These are phyloP conservation scores for Operophtera brumata DNA, from an alignment of 2,888 invertebrate species.

Conservation along the genomic window DNA sequence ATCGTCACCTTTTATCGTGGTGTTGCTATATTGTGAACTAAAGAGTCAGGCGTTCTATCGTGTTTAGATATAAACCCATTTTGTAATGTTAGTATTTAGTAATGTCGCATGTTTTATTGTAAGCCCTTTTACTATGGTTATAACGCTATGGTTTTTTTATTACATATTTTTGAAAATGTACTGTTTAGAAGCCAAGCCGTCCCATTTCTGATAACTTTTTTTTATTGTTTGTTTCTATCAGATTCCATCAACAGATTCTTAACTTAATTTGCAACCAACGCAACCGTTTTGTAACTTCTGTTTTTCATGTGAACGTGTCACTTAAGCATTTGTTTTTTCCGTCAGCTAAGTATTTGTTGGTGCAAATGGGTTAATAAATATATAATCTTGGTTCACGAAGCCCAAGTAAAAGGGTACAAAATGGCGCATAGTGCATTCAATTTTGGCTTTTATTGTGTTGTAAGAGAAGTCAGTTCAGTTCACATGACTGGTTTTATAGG, in stretches of 20 bases:
- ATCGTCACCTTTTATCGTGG: not conserved
- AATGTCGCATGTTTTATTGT: constrained; percentile 3
- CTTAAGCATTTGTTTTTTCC: not conserved
- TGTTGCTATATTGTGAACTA: not conserved
- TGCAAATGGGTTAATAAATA: too few species aligned
- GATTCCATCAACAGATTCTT: not conserved
- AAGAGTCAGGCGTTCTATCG: not conserved
- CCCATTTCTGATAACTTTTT: too few species aligned
- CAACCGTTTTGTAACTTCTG: too few species aligned
- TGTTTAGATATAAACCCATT: not conserved
- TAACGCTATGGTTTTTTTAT: not conserved
- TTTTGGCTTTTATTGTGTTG: constrained; percentile 22
- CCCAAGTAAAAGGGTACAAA: constrained; percentile 3
- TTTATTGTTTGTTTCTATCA: too few species aligned
- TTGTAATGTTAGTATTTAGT: not conserved
- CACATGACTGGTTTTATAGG: constrained; percentile 78
- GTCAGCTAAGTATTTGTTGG: not conserved
- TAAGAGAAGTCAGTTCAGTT: constrained; percentile 42
- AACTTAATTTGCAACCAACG: too few species aligned
- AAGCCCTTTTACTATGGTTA: constrained; percentile 17
- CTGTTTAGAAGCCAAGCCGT: too few species aligned
- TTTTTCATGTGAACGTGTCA: too few species aligned
- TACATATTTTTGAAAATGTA: not conserved
- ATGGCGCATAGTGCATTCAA: constrained; percentile 16
- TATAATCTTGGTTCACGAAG: too few species aligned